phyloP scores from a whole-genome alignment of 2,888 invertebrate species.

The Amphipyra tragopoginis region DNA sequence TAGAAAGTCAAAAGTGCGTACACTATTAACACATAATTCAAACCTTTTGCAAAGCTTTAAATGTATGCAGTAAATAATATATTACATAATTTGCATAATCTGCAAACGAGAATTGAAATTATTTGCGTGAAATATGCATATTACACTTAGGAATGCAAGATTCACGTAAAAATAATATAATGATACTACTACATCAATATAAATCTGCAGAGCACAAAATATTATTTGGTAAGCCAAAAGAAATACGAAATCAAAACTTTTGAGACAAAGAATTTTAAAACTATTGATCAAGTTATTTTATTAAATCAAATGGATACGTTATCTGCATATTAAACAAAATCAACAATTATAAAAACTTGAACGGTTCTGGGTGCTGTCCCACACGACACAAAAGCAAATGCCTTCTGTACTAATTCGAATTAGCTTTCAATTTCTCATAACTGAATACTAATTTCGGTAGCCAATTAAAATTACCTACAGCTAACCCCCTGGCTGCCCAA shows the following conservation, averaged over 20 bases:
- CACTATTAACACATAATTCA: constrained; percentile 16
- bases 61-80: constrained; percentile 22
- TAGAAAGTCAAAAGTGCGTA: constrained; percentile 25
- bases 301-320: too few relatives aligned
- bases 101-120: too few relatives aligned
- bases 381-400: constrained; percentile 66
- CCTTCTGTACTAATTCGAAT: constrained; percentile 43
- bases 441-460: constrained; percentile 12
- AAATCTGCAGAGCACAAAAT: constrained; percentile 23
- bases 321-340: constrained; percentile 10
- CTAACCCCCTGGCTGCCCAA: constrained; percentile 47
- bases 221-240: neutral
- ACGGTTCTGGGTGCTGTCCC: constrained; percentile 69
- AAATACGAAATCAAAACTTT: neutral
- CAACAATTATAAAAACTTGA: constrained; percentile 11
- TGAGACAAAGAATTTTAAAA: too few relatives aligned
- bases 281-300: too few relatives aligned
- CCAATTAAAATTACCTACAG: constrained; percentile 30
- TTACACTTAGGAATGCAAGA: constrained; percentile 1
- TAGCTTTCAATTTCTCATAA: constrained; percentile 19
- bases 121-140: neutral
- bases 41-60: constrained; percentile 24
- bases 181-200: neutral
- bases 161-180: constrained; percentile 2
- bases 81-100: neutral